Evolutionary conservation across 2,797 vertebrate genomes (phyloP).

Genomic region (Anolis apletophallus): DNA sequence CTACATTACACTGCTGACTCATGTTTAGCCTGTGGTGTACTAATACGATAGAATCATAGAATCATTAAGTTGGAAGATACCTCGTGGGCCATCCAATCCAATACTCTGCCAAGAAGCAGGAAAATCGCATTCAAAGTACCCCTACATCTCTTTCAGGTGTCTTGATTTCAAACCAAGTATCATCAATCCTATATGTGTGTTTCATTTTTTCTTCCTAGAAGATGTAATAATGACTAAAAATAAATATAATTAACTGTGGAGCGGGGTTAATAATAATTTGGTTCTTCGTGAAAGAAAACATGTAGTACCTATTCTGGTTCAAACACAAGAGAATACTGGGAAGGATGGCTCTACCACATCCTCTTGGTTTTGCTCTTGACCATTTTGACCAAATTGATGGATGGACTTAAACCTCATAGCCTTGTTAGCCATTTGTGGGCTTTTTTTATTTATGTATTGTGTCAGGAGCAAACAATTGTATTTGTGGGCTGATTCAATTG

Average conservation of each 20-base stretch:
- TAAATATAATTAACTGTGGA: neutral
- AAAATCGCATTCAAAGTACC: too few relatives aligned
- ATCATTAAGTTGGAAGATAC: too few relatives aligned
- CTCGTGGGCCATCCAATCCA: too few relatives aligned
- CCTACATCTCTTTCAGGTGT: too few relatives aligned
- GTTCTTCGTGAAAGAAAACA: neutral
- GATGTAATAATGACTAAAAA: neutral
- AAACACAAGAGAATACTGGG: neutral
- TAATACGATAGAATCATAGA: too few relatives aligned
- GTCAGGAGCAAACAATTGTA: too few relatives aligned
- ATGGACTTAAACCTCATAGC: neutral
- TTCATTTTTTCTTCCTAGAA: neutral
- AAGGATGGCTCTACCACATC: neutral
- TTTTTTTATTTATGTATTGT: too few relatives aligned
- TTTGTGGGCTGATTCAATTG: neutral
- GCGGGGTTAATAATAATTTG: neutral
- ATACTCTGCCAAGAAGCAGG: too few relatives aligned
- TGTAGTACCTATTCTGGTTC: neutral
- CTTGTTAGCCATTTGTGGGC: neutral
- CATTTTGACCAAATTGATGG: too few relatives aligned
- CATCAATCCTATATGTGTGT: neutral
- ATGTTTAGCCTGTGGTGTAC: too few relatives aligned
- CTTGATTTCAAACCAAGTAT: too few relatives aligned
- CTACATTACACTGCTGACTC: too few relatives aligned
- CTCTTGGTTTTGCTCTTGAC: neutral